Evolutionary conservation across 2,113 vertebrate species (phyloP), one percentile per base, ranked within the genome.

Genomic region (Psephotus haematonotus): DNA sequence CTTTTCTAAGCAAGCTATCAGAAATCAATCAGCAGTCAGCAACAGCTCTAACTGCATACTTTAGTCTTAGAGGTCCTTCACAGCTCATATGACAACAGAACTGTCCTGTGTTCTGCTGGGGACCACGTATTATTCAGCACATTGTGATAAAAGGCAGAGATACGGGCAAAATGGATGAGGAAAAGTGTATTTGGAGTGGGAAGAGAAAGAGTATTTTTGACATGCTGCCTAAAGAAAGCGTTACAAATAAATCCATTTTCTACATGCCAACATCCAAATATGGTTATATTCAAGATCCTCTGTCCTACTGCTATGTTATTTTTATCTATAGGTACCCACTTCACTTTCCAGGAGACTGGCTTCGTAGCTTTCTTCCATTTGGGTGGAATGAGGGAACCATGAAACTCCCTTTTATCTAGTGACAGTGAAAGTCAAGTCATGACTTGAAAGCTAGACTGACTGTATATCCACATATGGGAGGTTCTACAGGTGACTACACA

Each of bases 21-120:
- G 83, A 90, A 93, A 93, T 79, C 82, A 94, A 76, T 55, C 86
- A 76, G 47, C 60, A 90, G 59, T 52, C 85, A 91, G 65, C 33
- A 86, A 55, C 47, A 86, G 47, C 59, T 86, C 86, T 79, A 65
- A 72, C 23, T 64, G 35, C 55, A 39, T 72, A 96, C 90, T 82
- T 96, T 82, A 84, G 80, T 95, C 77, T 87, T 78, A 49, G 60
- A 46, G n/a, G 37, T 81, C n/a, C 74, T 87, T 82, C 64, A 63
- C n/a, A 91, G 86, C 43, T 89, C 62, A 3, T 60, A 31, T 46
- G 78, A 86, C 31, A 93, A 72, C 24, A 79, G 43, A 91, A 23
- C 13, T 85, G 50, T 24, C 57, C 91, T 62, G 35, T 7, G 3
- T 71, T 93, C 69, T 83, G 7, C 79, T 80, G 33, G 44, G 39